Conservation (phyloP, 2,888 invertebrate genomes). For the Aphrophora alni region DNA sequence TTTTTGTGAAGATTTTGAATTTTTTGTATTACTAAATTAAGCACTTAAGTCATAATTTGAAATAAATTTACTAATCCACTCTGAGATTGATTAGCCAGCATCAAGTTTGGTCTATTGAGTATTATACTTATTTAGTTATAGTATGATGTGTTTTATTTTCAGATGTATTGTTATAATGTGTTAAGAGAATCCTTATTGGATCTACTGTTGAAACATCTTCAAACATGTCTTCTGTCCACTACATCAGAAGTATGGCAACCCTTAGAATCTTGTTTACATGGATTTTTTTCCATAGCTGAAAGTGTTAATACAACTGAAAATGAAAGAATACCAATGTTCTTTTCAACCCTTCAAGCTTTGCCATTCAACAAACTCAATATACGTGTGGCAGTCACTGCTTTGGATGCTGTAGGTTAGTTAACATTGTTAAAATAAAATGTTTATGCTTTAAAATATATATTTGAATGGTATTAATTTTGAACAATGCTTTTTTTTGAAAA, state of each 20-base stretch:
- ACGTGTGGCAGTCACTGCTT: conserved; percentile 72
- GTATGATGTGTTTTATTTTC: conserved; percentile 39
- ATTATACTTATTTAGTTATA: no score
- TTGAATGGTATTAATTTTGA: no score
- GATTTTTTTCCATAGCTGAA: conserved; percentile 69
- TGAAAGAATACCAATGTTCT: conserved; percentile 65
- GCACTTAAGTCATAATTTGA: no score
- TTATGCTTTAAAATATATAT: no score
- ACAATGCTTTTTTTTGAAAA: no score
- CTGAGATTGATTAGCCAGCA: no score
- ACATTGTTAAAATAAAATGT: no score
- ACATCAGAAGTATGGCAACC: conserved; percentile 59
- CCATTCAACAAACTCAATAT: conserved; percentile 67
- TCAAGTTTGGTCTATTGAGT: no score
- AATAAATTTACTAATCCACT: no score
- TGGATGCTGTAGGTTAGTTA: conserved; percentile 75
- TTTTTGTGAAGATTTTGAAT: no score
- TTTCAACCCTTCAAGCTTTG: conserved; percentile 67
- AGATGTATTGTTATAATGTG: conserved; percentile 87
- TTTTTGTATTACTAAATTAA: no score
- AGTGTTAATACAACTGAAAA: conserved; percentile 66
- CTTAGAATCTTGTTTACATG: conserved; percentile 71
- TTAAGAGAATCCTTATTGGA: conserved; percentile 76
- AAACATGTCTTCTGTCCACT: conserved; percentile 59
- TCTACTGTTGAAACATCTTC: conserved; percentile 70